phyloP scores from a whole-genome alignment of 2,113 vertebrate species.

The Paramisgurnus dabryanus region DNA sequence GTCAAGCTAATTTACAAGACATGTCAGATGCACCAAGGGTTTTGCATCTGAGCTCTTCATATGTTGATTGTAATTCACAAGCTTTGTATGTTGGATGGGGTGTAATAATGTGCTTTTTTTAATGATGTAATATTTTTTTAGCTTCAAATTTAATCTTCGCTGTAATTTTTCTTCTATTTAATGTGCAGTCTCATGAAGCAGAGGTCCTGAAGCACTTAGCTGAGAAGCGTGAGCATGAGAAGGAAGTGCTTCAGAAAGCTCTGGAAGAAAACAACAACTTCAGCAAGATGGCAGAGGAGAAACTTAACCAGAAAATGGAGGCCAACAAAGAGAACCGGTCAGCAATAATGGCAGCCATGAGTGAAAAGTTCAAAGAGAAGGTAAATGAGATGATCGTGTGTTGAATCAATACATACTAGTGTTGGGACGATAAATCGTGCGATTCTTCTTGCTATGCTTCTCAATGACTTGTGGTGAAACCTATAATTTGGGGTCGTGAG shows the following conservation, averaged over 20 bases:
- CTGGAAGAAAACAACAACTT: constrained; percentile 97
- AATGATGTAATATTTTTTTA: background rate
- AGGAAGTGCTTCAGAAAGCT: constrained; percentile 94
- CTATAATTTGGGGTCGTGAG: too few relatives aligned
- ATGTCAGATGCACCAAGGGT: too few relatives aligned
- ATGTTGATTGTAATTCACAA: too few relatives aligned
- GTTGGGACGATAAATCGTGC: too few relatives aligned
- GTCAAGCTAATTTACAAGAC: too few relatives aligned
- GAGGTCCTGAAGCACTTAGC: constrained; percentile 96
- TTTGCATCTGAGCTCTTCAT: too few relatives aligned
- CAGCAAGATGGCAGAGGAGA: constrained; percentile 98
- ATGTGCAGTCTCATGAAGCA: constrained; percentile 87
- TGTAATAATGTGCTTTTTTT: too few relatives aligned
- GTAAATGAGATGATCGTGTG: constrained; percentile 58
- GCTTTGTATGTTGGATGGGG: too few relatives aligned
- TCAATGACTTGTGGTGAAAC: too few relatives aligned
- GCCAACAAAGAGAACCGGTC: constrained; percentile 96
- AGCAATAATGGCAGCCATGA: constrained; percentile 92
- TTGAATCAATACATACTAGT: background rate
- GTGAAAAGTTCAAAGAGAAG: constrained; percentile 96
- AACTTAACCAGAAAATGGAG: constrained; percentile 97
- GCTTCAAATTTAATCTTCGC: too few relatives aligned
- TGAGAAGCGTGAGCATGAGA: constrained; percentile 94
- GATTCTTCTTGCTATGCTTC: background rate
- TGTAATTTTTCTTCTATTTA: background rate